Conservation (phyloP, 2,888 invertebrate genomes). For the Bombylius major region DNA sequence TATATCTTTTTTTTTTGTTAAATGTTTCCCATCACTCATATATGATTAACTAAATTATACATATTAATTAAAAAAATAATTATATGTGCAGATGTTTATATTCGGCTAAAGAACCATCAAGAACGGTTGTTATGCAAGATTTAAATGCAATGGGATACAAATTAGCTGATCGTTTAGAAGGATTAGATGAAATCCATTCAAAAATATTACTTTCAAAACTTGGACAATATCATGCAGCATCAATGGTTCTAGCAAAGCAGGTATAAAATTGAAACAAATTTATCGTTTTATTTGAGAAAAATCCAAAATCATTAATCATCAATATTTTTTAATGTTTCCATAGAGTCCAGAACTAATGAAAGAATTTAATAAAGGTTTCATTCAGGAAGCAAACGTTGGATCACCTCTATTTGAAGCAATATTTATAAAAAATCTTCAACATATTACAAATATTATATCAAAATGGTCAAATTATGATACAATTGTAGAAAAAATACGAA, state of each 20-base stretch:
- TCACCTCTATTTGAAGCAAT: conserved; percentile 6
- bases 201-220: conserved; percentile 39
- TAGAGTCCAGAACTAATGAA: conserved; percentile 14
- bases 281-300: too few relatives aligned
- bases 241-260: conserved; percentile 39
- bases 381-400: conserved; percentile 2
- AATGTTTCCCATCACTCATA: too few relatives aligned
- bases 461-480: conserved; percentile 14
- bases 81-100: neutral
- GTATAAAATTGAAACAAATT: conserved; percentile 23
- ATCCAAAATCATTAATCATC: neutral
- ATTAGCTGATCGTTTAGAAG: conserved; percentile 40
- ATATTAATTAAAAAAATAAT: neutral
- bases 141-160: conserved; percentile 37
- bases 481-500: conserved; percentile 13
- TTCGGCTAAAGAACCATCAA: neutral
- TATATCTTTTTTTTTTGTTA: too few relatives aligned
- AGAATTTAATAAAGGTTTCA: conserved; percentile 8
- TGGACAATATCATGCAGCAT: conserved; percentile 42
- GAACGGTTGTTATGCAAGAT: conserved; percentile 16
- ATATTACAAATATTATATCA: conserved; percentile 11
- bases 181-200: conserved; percentile 41
- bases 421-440: conserved; percentile 10
- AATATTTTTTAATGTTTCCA: neutral
- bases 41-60: too few relatives aligned